Conservation (phyloP, 2,113 vertebrate genomes). For the Saimiri boliviensis region DNA sequence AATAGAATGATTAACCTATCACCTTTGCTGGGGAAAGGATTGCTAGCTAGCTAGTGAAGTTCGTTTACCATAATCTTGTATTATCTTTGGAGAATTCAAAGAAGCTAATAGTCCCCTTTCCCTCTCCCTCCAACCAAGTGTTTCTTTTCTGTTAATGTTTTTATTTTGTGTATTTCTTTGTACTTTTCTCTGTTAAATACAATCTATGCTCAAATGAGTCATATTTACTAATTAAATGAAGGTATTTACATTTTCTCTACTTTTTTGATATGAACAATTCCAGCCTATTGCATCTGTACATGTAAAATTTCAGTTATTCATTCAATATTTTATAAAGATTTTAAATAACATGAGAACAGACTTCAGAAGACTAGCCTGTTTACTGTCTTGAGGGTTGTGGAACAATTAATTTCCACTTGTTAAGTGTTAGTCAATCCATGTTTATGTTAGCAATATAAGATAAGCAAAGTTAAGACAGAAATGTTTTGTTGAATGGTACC, state of each 20-base stretch:
- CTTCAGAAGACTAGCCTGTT: background rate
- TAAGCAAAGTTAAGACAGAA: background rate
- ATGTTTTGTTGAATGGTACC: background rate
- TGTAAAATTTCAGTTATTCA: background rate
- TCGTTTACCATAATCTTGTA: background rate
- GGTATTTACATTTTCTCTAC: background rate
- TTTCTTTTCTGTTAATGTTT: background rate
- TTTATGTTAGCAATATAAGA: background rate
- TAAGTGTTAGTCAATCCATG: background rate
- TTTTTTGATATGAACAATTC: constrained; percentile 7
- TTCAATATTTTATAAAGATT: constrained; percentile 20
- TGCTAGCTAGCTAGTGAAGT: background rate
- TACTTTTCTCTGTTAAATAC: background rate
- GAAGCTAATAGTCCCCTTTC: background rate
- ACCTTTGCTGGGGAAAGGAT: background rate
- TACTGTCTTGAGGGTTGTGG: background rate
- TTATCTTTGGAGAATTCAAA: background rate
- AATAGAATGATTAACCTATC: background rate
- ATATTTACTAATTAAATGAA: constrained; percentile 20
- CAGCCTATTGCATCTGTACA: background rate
- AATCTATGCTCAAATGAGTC: background rate
- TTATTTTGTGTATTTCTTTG: background rate
- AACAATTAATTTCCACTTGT: background rate
- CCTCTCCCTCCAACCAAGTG: background rate
- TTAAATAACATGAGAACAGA: background rate